Evolutionary conservation across 2,888 invertebrate genomes (phyloP).

Genomic region (Brachynemurus nebulosus): DNA sequence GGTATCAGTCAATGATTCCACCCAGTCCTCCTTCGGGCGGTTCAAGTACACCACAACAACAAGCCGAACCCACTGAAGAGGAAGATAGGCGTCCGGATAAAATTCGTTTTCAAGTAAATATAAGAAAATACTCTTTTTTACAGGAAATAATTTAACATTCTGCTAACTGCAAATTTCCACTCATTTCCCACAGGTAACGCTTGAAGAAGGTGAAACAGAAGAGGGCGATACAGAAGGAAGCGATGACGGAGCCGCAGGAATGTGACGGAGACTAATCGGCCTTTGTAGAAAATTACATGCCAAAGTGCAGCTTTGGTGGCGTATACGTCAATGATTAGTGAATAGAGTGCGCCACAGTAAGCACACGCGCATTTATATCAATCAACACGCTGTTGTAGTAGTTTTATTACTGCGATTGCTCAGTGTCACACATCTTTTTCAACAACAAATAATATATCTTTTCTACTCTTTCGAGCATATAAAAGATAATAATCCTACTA

Average conservation of each 20-base stretch:
- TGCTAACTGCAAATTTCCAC: neutral
- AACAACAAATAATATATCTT: neutral
- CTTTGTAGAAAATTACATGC: conserved; percentile 82
- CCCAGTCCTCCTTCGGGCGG: conserved; percentile 61
- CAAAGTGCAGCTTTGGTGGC: conserved; percentile 82
- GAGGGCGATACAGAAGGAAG: conserved; percentile 37
- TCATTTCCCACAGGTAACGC: conserved; percentile 48
- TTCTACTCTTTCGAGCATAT: conserved; percentile 2
- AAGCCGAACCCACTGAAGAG: conserved; percentile 43
- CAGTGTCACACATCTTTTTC: neutral
- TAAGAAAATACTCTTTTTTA: conserved; percentile 14
- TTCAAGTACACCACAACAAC: conserved; percentile 37
- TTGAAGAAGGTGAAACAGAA: conserved; percentile 71
- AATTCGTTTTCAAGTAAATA: conserved; percentile 55
- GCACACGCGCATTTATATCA: neutral
- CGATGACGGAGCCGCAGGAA: conserved; percentile 51
- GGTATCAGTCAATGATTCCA: conserved; percentile 91
- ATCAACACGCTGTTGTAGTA: no score
- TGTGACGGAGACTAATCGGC: conserved; percentile 88
- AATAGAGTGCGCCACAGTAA: no score
- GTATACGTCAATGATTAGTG: conserved; percentile 50
- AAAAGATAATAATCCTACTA: conserved; percentile 1
- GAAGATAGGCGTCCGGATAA: conserved; percentile 36
- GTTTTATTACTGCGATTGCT: neutral
- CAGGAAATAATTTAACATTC: conserved; percentile 10